phyloP scores from a whole-genome alignment of 1,140 invertebrate genomes.

The Mercenaria mercenaria region DNA sequence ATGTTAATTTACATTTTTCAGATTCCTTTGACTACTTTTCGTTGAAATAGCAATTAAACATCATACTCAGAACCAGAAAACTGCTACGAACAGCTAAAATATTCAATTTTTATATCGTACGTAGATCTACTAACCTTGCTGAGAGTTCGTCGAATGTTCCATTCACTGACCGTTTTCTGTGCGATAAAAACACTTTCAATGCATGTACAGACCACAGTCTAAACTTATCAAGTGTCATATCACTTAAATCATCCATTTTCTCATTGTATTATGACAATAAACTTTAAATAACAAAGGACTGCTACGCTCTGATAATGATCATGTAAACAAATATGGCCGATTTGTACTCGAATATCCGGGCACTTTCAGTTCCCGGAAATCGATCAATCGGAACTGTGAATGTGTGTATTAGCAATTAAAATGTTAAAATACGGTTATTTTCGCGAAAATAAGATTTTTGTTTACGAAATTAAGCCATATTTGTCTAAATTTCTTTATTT shows the following conservation, averaged over 20 bases:
- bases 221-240: constrained; percentile 20
- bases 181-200: neutral
- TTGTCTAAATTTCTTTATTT: no score
- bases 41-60: neutral
- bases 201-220: constrained; percentile 25
- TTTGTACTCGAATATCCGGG: constrained; percentile 45
- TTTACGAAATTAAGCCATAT: no score
- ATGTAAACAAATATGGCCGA: neutral
- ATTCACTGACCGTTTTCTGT: neutral
- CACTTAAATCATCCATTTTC: constrained; percentile 18
- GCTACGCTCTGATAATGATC: neutral
- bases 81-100: no score
- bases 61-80: no score
- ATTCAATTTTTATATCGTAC: no score
- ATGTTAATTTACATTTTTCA: neutral
- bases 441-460: no score
- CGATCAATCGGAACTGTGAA: neutral
- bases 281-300: neutral
- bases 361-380: neutral
- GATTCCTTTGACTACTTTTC: neutral
- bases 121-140: neutral
- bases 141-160: neutral
- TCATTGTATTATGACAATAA: neutral
- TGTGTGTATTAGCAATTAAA: no score
- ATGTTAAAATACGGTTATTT: no score